Conservation (phyloP, 2,888 invertebrate genomes). For the Hetaerina titia region DNA sequence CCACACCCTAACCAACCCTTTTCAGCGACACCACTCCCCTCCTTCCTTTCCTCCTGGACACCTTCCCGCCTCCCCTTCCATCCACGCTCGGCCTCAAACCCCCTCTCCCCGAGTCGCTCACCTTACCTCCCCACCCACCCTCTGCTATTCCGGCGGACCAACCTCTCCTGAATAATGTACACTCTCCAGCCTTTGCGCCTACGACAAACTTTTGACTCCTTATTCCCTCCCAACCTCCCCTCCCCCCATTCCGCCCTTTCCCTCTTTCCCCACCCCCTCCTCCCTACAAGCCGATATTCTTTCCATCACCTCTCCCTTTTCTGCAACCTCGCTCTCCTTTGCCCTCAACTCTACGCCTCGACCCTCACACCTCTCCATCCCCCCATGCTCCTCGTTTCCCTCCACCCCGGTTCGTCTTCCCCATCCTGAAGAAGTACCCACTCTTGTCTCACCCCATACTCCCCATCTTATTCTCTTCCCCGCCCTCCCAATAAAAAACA, state of each 20-base stretch:
- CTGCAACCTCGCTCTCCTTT: not conserved
- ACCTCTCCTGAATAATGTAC: slow-evolving; percentile 46
- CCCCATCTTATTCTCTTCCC: not conserved
- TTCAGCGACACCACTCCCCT: not conserved
- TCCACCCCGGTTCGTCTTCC: not conserved
- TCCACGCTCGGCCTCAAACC: not conserved
- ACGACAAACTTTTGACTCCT: slow-evolving; percentile 29
- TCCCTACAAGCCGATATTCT: not conserved
- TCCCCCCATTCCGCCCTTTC: not conserved
- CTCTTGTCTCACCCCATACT: not conserved
- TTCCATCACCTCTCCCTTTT: not conserved
- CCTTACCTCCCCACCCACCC: not conserved
- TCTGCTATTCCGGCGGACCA: not conserved
- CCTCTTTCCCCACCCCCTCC: no score
- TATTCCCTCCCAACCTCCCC: not conserved
- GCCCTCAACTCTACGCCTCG: not conserved
- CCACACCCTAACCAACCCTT: not conserved
- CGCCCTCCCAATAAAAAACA: not conserved
- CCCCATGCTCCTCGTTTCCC: not conserved
- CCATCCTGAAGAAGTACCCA: not conserved
- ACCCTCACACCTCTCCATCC: not conserved
- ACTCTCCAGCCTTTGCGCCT: not conserved
- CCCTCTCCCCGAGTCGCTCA: not conserved
- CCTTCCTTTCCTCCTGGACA: not conserved
- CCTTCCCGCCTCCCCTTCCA: not conserved